phyloP scores from a whole-genome alignment of 2,797 vertebrate species.

The Poeciliopsis presidionis region DNA sequence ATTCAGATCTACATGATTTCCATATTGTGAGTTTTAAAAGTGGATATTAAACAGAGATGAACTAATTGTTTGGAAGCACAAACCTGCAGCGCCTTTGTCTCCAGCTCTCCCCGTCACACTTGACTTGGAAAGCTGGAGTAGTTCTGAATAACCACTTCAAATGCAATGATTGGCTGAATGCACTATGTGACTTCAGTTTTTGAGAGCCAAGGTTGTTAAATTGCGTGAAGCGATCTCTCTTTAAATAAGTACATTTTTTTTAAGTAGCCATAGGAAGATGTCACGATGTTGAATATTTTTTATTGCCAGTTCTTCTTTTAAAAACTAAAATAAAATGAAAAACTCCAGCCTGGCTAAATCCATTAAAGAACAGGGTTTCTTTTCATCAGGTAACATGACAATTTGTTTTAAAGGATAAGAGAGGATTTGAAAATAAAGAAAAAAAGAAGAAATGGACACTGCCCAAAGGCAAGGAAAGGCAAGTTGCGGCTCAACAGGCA shows the following conservation, averaged over 20 bases:
- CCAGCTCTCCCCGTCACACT: too few relatives aligned
- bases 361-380: slow-evolving; percentile 20
- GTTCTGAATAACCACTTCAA: too few relatives aligned
- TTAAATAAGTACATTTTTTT: slow-evolving; percentile 14
- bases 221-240: slow-evolving; percentile 26
- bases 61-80: too few relatives aligned
- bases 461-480: slow-evolving; percentile 7
- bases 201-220: background rate
- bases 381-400: slow-evolving; percentile 15
- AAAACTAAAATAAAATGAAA: background rate
- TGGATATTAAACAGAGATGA: too few relatives aligned
- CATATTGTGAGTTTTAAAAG: too few relatives aligned
- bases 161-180: too few relatives aligned
- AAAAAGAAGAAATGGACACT: slow-evolving; percentile 7
- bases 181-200: background rate
- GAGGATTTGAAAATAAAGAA: background rate
- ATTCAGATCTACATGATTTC: too few relatives aligned
- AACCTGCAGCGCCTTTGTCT: too few relatives aligned
- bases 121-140: too few relatives aligned
- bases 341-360: slow-evolving; percentile 10
- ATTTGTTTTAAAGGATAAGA: background rate
- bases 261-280: slow-evolving; percentile 19
- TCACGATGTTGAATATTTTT: slow-evolving; percentile 4
- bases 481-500: slow-evolving; percentile 17
- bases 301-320: slow-evolving; percentile 15